Evolutionary conservation across 2,888 invertebrate genomes (phyloP).

Genomic region (Nephrocerus scutellatus): DNA sequence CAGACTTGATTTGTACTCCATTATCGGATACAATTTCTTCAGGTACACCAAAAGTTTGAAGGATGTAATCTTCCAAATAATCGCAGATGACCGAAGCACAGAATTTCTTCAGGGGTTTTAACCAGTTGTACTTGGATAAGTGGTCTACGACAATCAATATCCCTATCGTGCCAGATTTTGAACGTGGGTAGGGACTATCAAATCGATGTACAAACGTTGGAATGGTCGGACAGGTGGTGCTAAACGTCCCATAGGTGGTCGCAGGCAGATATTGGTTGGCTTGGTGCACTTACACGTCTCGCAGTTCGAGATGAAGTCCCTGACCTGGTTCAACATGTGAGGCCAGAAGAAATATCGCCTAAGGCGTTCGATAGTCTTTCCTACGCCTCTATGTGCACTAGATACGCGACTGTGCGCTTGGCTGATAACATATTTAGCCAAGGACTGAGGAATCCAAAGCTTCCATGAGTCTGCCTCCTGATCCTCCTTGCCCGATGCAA

Average conservation of each 20-base stretch:
- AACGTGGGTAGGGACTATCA: conserved; percentile 11
- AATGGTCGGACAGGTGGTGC: too few relatives aligned
- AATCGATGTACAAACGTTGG: conserved; percentile 13
- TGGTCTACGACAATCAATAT: conserved; percentile 13
- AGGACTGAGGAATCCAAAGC: conserved; percentile 3
- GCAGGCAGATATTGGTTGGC: background rate
- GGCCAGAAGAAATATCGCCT: conserved; percentile 13
- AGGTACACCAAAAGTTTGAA: conserved; percentile 28
- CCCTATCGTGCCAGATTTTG: conserved; percentile 8
- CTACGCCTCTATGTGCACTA: conserved; percentile 1
- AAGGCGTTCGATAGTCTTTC: conserved; percentile 10
- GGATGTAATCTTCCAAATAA: conserved; percentile 15
- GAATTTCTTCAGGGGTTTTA: conserved; percentile 10
- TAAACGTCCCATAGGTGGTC: too few relatives aligned
- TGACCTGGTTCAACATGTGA: conserved; percentile 10
- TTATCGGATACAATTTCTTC: conserved; percentile 26
- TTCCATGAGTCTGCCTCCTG: conserved; percentile 5
- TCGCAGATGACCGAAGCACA: background rate
- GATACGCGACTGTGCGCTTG: conserved; percentile 2
- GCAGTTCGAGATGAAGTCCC: conserved; percentile 5
- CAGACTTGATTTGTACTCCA: conserved; percentile 24
- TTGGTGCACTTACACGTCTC: conserved; percentile 2
- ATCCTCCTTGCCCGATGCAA: conserved; percentile 2
- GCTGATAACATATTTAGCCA: background rate
- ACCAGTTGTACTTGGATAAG: conserved; percentile 12